Percentiles rank a stretch among this genome's conserved stretches.
phyloP scores from a whole-genome alignment of 2,888 invertebrate species.

The Scrobipalpa atriplicella region DNA sequence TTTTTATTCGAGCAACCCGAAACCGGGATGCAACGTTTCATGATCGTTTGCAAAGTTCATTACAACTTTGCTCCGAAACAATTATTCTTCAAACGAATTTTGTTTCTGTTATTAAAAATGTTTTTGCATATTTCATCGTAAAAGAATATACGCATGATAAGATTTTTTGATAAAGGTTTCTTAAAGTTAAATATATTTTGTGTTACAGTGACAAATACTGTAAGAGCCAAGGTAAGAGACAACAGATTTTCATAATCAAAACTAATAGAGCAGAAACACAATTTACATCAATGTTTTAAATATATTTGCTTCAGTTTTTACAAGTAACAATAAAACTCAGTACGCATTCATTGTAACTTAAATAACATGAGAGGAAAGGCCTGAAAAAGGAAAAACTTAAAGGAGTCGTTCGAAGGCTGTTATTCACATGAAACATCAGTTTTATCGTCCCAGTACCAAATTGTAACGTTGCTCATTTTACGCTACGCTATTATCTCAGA shows the following conservation, averaged over 20 bases:
- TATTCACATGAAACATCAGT: slow-evolving; percentile 15
- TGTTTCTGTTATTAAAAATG: background rate
- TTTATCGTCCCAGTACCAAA: slow-evolving; percentile 23
- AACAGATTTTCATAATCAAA: too few relatives aligned
- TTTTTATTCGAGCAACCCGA: slow-evolving; percentile 46
- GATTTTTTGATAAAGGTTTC: too few relatives aligned
- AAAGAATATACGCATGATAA: too few relatives aligned
- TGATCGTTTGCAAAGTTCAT: slow-evolving; percentile 25
- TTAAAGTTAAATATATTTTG: too few relatives aligned
- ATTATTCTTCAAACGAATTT: slow-evolving; percentile 15
- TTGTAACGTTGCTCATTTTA: slow-evolving; percentile 22
- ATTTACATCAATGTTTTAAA: too few relatives aligned
- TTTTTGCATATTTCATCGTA: background rate
- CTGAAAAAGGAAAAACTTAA: background rate
- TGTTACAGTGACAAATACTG: too few relatives aligned
- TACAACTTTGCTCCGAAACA: slow-evolving; percentile 16
- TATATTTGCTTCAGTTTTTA: too few relatives aligned
- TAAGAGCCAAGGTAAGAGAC: too few relatives aligned
- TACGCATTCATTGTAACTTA: background rate
- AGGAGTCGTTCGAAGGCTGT: background rate
- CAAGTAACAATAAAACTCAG: too few relatives aligned
- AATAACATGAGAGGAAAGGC: background rate
- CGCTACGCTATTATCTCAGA: slow-evolving; percentile 26
- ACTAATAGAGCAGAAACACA: too few relatives aligned
- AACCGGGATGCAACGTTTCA: slow-evolving; percentile 38